Evolutionary conservation across 2,113 vertebrate genomes (phyloP), one percentile per base, ranked within the genome.

Genomic region (Siniperca knerii): DNA sequence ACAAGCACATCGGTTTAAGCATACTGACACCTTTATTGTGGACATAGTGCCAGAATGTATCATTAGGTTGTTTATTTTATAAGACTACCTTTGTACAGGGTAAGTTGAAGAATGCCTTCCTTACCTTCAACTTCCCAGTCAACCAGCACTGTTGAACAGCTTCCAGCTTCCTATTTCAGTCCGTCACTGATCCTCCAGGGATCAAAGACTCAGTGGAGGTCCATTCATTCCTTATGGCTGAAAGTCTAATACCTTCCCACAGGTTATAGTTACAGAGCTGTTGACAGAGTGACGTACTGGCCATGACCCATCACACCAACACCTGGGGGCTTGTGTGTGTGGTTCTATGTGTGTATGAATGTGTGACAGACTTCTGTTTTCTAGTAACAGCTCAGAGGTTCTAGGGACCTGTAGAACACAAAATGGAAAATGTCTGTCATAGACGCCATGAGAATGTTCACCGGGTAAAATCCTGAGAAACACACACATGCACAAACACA

Each of bases 181-280:
- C 75, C 21, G 54, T 80, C 75, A 44, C 62, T 50, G 61, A 74
- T 77, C 65, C 25, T 76, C 62, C 0, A 1, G 52, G 55, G 81
- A 91, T 92, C 86, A 93, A 90, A 92, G 83, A 72, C 44, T 8
- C 66, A 11, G 9, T 16, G 58, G 71, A 42, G 73, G 54, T 76
- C 71, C 78, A 73, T 82, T 90, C 60, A 78, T 83, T 84, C 78
- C 76, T 64, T 25, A 72, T 77, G 67, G 68, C 75, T 79, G 78
- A 65, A 81, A 86, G 65, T 69, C 33, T 61, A 73, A 75, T 85
- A 87, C 61, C 54, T 92, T 91, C 81, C 85, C 88, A 89, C 73
- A 76, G 89, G 85, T 91, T 76, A 84, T 68, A 42, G 86, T 90
- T 90, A 85, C 88, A 88, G 61, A 85, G 73, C 62, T 84, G 81